phyloP scores from a whole-genome alignment of 1,140 invertebrate species.

The Globodera rostochiensis region DNA sequence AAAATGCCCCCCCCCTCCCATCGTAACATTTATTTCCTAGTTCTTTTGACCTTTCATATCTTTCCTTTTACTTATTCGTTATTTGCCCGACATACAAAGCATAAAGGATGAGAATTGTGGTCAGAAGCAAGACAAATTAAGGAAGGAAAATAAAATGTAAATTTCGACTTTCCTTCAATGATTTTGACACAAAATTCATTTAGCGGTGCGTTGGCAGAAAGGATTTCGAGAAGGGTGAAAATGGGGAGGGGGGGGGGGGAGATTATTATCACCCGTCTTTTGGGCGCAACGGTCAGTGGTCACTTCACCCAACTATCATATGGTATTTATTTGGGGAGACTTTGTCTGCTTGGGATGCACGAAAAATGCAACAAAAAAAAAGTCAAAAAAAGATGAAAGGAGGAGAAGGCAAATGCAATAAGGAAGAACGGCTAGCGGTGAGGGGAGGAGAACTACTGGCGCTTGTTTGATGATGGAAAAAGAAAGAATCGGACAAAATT shows the following conservation, averaged over 20 bases:
- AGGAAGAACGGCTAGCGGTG: no score
- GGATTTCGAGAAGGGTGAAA: no score
- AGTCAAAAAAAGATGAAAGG: background rate
- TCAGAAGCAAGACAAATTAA: background rate
- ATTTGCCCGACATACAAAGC: background rate
- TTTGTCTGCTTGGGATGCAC: no score
- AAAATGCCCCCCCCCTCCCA: background rate
- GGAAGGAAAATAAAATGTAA: background rate
- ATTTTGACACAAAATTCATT: no score
- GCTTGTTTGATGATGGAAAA: background rate
- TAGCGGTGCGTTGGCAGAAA: no score
- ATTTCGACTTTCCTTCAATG: no score
- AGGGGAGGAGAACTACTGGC: background rate
- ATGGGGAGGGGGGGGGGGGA: background rate
- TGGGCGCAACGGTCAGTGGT: no score
- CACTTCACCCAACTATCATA: no score
- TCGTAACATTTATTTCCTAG: background rate
- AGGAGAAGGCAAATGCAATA: background rate
- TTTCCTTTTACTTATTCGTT: background rate
- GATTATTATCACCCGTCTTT: no score
- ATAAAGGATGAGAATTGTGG: background rate
- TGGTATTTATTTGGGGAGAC: no score
- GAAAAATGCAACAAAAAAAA: background rate
- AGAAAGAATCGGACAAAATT: slow-evolving; percentile 7
- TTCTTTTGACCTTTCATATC: background rate